Conservation (phyloP, 2,113 vertebrate species). For the Phaetusa simplex region DNA sequence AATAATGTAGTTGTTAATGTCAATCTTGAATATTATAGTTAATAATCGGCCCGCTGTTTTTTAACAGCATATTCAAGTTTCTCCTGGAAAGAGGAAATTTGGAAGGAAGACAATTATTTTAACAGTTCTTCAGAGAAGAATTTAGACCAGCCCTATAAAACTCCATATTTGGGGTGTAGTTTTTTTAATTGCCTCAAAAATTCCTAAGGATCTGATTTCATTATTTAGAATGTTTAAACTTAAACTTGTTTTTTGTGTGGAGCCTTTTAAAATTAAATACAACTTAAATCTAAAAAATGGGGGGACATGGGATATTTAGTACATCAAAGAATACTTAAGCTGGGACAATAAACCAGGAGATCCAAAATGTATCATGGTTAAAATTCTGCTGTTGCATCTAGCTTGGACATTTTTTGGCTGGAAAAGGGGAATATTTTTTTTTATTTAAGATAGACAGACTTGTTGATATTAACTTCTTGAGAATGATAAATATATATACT, state of each 20-base stretch:
- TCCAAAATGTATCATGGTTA: neutral
- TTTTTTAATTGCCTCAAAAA: neutral
- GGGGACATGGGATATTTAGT: neutral
- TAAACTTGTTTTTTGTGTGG: neutral
- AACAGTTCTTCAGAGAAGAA: neutral
- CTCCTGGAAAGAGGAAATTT: neutral
- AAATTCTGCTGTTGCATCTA: neutral
- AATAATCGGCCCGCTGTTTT: constrained; percentile 9
- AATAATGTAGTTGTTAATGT: neutral
- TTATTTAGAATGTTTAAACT: neutral
- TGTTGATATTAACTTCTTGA: constrained; percentile 19
- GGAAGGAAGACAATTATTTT: neutral
- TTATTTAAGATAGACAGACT: neutral
- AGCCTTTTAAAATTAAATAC: neutral
- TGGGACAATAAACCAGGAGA: neutral
- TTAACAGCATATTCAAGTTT: neutral
- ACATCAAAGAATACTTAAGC: neutral
- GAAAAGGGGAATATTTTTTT: constrained; percentile 11
- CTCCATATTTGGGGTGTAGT: neutral
- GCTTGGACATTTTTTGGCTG: neutral
- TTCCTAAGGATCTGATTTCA: neutral
- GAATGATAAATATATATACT: constrained; percentile 10
- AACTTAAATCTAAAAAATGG: neutral
- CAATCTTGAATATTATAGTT: neutral
- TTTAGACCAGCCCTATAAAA: neutral